A percentile compares a stretch with the other conserved stretches of the same genome.
Conservation (phyloP, 92 coral and sea anemone genomes). For the Porites rus region DNA sequence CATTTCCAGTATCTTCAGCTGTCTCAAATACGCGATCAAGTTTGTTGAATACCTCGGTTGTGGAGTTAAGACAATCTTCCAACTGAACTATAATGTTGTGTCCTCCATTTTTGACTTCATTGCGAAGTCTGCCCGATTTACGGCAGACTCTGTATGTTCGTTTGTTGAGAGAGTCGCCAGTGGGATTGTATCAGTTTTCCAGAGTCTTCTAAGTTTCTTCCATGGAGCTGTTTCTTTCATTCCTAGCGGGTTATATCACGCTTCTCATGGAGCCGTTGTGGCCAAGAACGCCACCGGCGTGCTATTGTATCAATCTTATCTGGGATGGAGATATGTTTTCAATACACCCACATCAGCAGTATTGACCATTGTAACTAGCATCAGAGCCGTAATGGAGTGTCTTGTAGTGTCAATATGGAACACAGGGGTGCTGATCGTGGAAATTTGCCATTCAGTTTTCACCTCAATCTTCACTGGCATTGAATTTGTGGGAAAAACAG, state of each 20-base stretch:
- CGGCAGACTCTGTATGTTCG: constrained; percentile 37
- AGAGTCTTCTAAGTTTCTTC: constrained; percentile 39
- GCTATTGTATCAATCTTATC: constrained; percentile 60
- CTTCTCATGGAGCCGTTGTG: constrained; percentile 43
- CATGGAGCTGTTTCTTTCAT: constrained; percentile 53
- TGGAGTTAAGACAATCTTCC: constrained; percentile 75
- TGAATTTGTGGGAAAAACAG: constrained; percentile 40
- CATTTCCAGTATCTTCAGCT: constrained; percentile 62
- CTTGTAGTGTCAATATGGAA: constrained; percentile 63
- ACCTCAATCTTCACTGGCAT: constrained; percentile 30
- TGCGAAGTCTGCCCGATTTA: constrained; percentile 29
- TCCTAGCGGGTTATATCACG: constrained; percentile 58
- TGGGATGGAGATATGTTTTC: constrained; percentile 59
- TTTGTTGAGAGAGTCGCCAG: constrained; percentile 35
- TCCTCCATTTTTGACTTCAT: constrained; percentile 61
- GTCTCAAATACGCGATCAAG: constrained; percentile 67
- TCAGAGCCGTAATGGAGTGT: constrained; percentile 76
- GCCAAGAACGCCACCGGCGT: constrained; percentile 62
- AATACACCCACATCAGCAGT: constrained; percentile 65
- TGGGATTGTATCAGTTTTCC: constrained; percentile 51
- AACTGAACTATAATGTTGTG: constrained; percentile 87
- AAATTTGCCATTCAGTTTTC: constrained; percentile 29
- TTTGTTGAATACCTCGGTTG: constrained; percentile 85
- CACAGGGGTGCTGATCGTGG: constrained; percentile 56
- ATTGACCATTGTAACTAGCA: constrained; percentile 42